Base-by-base conservation (phyloP, 1,140 invertebrate species). In the Scaptomyza graminum region DNA sequence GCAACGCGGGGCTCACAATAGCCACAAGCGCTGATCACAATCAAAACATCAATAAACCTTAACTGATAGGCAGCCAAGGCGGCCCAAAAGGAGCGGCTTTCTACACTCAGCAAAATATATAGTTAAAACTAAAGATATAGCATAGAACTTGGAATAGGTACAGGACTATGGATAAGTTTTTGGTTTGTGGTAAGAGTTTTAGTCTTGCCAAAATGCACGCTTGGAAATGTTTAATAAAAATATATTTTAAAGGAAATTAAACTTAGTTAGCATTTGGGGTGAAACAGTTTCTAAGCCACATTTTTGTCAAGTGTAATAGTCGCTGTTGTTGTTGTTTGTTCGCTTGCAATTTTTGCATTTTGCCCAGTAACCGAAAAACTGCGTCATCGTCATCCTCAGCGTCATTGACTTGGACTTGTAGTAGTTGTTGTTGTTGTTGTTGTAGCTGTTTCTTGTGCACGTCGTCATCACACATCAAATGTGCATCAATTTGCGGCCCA, bases 41-140 rank as follows among this genome's bases (percentile, higher is more conserved):
- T 90, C 87, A 88, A 90, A 90, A 90, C 87, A 90, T 90, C 87
- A 90, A 90, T 90, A 90, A 90, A 90, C 87, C 87, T 89, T 90
- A 90, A 90, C 87, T 87, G 87, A 82, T 90, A 82, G 57, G 52
- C 69, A 60, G 64, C 13, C 44, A 49, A 73, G 52, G 51, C 50
- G 31, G 54, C 51, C 51, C 56, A 62, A 62, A 62, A 51, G 52
- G 34, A 69, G 59, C 57, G 51, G 39, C 46, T 50, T 41, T 49
- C 59, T 52, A 51, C 62, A 47, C 8, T 25, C 5, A 0, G n/a
- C 37, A 41, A 41, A 41, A 41, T n/a, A 9, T 8, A 9, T 34
- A 9, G 31, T 9, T 34, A 9, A 1, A 3, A n/a, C 12, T 34
- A n/a, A 11, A 12, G 8, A 39, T 12, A 39, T 39, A 11, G 37